Evolutionary conservation across 92 coral and sea anemone genomes (phyloP).

Genomic region (Galaxea fascicularis): DNA sequence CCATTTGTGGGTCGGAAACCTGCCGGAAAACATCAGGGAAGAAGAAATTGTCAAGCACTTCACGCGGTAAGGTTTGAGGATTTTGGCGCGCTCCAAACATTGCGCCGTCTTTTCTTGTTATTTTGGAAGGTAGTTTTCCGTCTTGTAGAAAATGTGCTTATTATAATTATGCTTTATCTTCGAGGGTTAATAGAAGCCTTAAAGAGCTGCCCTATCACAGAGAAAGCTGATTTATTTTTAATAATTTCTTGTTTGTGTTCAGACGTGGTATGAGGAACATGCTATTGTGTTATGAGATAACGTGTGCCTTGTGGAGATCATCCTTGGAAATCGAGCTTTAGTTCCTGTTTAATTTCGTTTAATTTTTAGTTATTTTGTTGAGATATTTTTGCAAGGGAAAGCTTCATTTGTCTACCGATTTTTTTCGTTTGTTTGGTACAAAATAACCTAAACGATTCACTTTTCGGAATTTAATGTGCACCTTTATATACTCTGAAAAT

Average conservation of each 20-base stretch:
- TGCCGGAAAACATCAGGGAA: slow-evolving; percentile 94
- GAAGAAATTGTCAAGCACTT: slow-evolving; percentile 95
- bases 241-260: background rate
- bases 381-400: background rate
- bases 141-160: background rate
- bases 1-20: slow-evolving; percentile 99
- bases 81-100: slow-evolving; percentile 36
- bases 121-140: background rate
- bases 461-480: background rate
- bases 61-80: slow-evolving; percentile 68
- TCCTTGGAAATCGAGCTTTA: background rate
- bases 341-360: background rate
- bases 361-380: background rate
- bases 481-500: background rate
- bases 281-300: background rate
- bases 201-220: background rate
- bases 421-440: background rate
- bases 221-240: background rate
- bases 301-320: background rate
- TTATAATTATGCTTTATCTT: background rate
- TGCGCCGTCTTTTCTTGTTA: background rate
- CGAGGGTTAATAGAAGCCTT: too few species aligned
- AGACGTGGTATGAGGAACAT: background rate
- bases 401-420: background rate
- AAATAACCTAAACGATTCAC: background rate